Base-by-base conservation (phyloP, 2,797 vertebrate genomes). In the Vipera latastei region DNA sequence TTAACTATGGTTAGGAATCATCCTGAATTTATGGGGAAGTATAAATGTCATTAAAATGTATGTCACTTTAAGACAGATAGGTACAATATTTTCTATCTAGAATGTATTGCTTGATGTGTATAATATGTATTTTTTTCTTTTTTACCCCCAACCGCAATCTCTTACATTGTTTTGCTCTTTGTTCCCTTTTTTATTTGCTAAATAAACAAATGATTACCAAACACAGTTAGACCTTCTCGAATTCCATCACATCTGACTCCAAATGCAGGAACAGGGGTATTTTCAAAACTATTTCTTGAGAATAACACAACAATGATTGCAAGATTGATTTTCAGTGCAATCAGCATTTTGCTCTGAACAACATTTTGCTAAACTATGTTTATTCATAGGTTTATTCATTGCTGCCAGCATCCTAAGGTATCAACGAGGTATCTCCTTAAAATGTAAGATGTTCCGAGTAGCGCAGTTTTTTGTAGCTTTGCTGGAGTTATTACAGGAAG, bases 181-280 rank as follows among this genome's bases (percentile, higher is more conserved):
- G 48, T 53, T 28, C 28, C 13, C 14, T 18, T 5, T 48, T 18
- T 51, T 63, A 12, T 69, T 28, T 59, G 56, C 32, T 88, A 60
- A 88, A 44, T 83, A 83, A 83, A 83, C 38, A 22, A 48, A 83
- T 83, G 73, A 94, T 95, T 96, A 96, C 94, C 44, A 91, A 94
- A 93, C 89, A 69, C 93, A 95, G 93, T 96, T 95, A 96, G 32
- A 63, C 32, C 61, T 88, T 92, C 93, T 95, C 92, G 94, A 95
- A 94, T 94, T 94, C 93, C 95, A 95, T 94, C 0, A 0, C 90
- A 93, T 83, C 94, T 96, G 95, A 96, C 95, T 78, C 94, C 88
- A 91, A 69, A 94, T 96, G 91, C 95, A 95, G 95, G 94, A 94
- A 89, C 91, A 61, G 90, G 92, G 91, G 94, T 91, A 94, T 95